Evolutionary conservation across 2,113 vertebrate species (phyloP), one percentile per base, ranked within the genome.

Genomic region (Cinclus mexicanus): DNA sequence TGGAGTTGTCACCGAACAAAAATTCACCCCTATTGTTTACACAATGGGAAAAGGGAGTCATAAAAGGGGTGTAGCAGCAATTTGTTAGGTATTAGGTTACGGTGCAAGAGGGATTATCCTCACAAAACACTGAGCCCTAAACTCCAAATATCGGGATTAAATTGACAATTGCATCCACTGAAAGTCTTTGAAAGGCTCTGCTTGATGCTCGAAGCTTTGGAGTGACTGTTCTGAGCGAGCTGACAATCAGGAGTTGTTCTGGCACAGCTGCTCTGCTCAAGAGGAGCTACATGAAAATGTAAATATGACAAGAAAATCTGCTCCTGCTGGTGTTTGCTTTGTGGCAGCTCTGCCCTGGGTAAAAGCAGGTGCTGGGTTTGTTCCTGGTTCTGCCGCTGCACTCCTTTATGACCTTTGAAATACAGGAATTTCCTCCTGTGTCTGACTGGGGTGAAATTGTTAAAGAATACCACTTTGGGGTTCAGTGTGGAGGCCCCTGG

Each of bases 1-100:
- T 96, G 94, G 93, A 94, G 70, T 80, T 97, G 87, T 90, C 82
- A 95, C 64, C 50, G 67, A 74, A 69, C 69, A 90, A 88, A 65
- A 91, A 85, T 90, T 87, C 80, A 76, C 87, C 79, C 83, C 83
- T 55, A 28, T 91, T 90, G 50, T 95, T 96, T 94, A 85, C 69
- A 91, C 76, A 82, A 84, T 83, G 87, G 84, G 70, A 87, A 94
- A 72, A 74, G 21, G 74, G 20, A 64, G 78, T 57, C 53, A 71
- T 88, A 47, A 83, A 95, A 87, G 56, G 75, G 74, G 55, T 35
- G 70, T 83, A 74, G 80, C 63, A 84, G 49, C 56, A 80, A 68
- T 55, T 94, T 14, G 4, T 67, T 83, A 83, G 82, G 39, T 55
- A 47, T 82, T 72, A 71, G 61, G 56, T 61, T 83, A 95, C 87